A percentile compares a stretch with the other conserved stretches of the same genome.
Evolutionary conservation across 2,797 vertebrate species (phyloP).

Genomic region (Galago senegalensis): DNA sequence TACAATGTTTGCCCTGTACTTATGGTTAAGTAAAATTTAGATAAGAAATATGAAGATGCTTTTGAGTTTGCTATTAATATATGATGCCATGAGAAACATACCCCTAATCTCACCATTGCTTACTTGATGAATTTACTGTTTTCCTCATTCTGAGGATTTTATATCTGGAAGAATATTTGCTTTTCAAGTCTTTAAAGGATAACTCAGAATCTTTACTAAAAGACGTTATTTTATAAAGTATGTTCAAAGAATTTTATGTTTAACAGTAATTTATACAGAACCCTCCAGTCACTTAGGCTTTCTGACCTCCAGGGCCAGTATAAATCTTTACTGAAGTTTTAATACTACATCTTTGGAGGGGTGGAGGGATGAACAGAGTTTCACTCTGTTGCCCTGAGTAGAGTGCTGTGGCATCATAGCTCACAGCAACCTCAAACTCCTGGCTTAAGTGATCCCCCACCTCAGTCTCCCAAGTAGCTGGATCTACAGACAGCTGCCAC

Average conservation of each 20-base stretch:
- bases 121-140: neutral
- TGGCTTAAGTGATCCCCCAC: too few relatives aligned
- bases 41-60: neutral
- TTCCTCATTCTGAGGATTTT: neutral
- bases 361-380: too few relatives aligned
- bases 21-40: neutral
- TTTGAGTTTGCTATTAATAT: neutral
- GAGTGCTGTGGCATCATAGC: too few relatives aligned
- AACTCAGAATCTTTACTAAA: conserved; percentile 32
- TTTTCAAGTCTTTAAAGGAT: conserved; percentile 41
- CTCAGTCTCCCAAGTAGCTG: too few relatives aligned
- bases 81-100: neutral
- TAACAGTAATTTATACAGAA: neutral
- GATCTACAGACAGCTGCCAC: too few relatives aligned
- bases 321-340: neutral
- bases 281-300: neutral
- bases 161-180: neutral
- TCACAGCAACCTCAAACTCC: too few relatives aligned
- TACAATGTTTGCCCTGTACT: neutral
- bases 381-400: too few relatives aligned
- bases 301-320: neutral
- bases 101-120: neutral
- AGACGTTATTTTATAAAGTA: neutral
- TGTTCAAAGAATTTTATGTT: neutral
- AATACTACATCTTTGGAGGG: neutral